Evolutionary conservation across 2,797 vertebrate species (phyloP), one percentile per base, ranked within the genome.

Genomic region (Cephalopachus bancanus): DNA sequence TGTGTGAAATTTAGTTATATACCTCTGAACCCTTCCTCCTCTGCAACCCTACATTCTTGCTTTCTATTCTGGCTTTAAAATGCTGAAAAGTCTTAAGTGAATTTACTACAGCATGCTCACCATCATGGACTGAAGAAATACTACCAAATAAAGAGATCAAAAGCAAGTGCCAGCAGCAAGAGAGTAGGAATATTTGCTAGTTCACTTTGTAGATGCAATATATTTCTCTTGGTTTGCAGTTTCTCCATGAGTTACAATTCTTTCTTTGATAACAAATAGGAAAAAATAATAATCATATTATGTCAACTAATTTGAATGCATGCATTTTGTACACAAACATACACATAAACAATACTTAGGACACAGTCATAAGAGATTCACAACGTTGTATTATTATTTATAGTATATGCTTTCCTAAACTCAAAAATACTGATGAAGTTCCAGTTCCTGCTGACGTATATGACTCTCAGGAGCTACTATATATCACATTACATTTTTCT

Each of bases 121-220:
- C 12, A 75, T 59, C 65, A 65, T 19, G 10, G 28, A 33, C 65
- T 7, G 0, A 97, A 74, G 72, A 98, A 97, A 93, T 88, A 96
- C 30, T 76, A 96, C 57, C 91, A 96, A 93, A 91, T 87, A 97
- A 95, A 93, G 78, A 86, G 93, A 97, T 96, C 88, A 97, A 96
- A 17, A 20, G 30, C 15, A 62, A 96, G 37, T 37, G 37, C 59
- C 65, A n/a, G 53, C n/a, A 49, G 24, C 8, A 71, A 95, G 85
- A 94, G 64, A 74, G 1, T 24, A 8, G 67, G 64, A 94, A 84
- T 91, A 30, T 91, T 91, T 72, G 49, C 30, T 88, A 81, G 69
- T 53, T 96, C 74, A 44, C 22, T 72, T 72, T 88, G 14, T 55
- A 96, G 75, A 71, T 49, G 83, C 15, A 49, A 53, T 0, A 0